Conservation (phyloP, 2,888 invertebrate genomes). For the Pilophorus perplexus region DNA sequence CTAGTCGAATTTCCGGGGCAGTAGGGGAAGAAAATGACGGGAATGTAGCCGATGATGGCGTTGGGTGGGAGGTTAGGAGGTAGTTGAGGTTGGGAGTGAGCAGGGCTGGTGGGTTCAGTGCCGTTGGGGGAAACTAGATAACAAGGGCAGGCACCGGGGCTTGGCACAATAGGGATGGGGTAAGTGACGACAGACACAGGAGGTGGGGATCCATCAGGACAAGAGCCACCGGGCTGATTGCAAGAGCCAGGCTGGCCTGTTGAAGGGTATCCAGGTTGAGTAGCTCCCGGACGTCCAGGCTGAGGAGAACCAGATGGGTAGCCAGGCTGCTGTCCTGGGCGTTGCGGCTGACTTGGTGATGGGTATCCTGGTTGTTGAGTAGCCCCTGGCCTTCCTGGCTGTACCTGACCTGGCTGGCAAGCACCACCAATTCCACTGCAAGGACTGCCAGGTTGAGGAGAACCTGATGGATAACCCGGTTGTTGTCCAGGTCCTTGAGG, state of each 20-base stretch:
- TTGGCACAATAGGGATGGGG: conserved; percentile 61
- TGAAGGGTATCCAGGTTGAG: conserved; percentile 19
- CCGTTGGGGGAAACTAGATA: conserved; percentile 60
- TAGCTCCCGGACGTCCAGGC: conserved; percentile 42
- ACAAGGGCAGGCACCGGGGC: conserved; percentile 63
- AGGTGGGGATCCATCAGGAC: conserved; percentile 43
- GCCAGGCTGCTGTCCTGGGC: conserved; percentile 42
- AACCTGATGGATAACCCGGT: conserved; percentile 47
- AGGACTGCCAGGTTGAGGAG: conserved; percentile 46
- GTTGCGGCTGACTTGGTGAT: conserved; percentile 43
- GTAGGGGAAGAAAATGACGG: conserved; percentile 68
- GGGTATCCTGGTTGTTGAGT: conserved; percentile 44
- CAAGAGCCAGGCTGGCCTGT: conserved; percentile 27
- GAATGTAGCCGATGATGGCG: conserved; percentile 67
- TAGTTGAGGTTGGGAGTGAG: conserved; percentile 50
- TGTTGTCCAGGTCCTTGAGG: conserved; percentile 47
- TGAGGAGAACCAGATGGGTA: conserved; percentile 21
- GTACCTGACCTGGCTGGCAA: no score
- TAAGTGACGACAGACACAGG: conserved; percentile 58
- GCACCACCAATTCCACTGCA: conserved; percentile 42
- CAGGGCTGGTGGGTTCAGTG: conserved; percentile 53
- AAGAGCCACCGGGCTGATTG: neutral
- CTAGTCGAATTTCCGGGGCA: conserved; percentile 58
- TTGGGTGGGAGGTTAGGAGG: conserved; percentile 54
- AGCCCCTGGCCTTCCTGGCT: conserved; percentile 45